A percentile compares a stretch with the other conserved stretches of the same genome.
Conservation (phyloP, 2,888 invertebrate species). For the Polymixis flavicincta region DNA sequence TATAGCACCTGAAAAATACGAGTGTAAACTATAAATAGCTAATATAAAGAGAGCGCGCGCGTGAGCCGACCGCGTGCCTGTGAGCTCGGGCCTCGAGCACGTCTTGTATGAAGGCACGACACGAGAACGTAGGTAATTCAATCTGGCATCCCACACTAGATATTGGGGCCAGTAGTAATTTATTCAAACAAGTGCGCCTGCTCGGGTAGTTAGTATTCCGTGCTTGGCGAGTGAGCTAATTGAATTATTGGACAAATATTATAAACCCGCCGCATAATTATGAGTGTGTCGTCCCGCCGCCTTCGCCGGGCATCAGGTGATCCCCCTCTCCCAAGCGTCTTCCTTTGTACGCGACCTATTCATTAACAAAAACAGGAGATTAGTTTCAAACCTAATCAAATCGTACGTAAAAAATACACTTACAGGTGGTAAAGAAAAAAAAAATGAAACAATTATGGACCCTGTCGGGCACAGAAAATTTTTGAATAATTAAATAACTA, state of each 20-base stretch:
- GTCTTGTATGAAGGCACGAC: background rate
- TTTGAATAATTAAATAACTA: too few relatives aligned
- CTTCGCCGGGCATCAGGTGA: background rate
- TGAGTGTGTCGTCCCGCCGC: background rate
- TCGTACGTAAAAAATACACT: too few relatives aligned
- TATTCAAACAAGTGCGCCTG: conserved; percentile 48
- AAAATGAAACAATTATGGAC: too few relatives aligned
- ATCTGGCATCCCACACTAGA: conserved; percentile 38
- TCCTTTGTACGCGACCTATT: too few relatives aligned
- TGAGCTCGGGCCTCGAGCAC: background rate
- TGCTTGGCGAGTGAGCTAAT: conserved; percentile 11
- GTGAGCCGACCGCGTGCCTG: background rate
- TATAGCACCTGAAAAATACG: background rate
- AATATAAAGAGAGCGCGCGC: background rate
- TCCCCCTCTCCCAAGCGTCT: background rate
- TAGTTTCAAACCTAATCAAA: too few relatives aligned
- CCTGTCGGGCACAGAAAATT: too few relatives aligned
- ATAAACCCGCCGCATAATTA: background rate
- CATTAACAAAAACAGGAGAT: background rate
- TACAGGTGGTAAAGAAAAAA: too few relatives aligned
- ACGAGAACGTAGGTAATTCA: conserved; percentile 32
- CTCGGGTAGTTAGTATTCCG: conserved; percentile 31
- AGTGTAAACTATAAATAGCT: background rate
- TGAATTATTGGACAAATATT: conserved; percentile 43
- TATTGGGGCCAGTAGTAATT: conserved; percentile 30